Base-by-base conservation (phyloP, 1,140 invertebrate species). In the Papilio dardanus region DNA sequence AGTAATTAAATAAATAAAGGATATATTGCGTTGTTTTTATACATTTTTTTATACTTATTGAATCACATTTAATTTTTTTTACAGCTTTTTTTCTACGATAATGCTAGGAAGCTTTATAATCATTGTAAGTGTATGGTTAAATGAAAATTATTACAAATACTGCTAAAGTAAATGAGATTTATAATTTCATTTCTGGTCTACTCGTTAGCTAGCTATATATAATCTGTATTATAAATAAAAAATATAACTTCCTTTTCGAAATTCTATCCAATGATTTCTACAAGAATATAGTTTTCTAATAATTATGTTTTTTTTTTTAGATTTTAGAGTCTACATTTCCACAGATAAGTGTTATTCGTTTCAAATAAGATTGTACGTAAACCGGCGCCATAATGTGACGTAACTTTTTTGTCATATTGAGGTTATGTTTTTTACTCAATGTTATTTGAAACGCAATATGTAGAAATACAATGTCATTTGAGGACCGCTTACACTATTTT, bases 221-320 rank as follows among this genome's bases (percentile, higher is more conserved):
- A 62, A 14, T 62, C 24, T 62, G 54, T 62, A 62, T 58, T 58
- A n/a, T 58, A 58, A 58, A 58, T 54, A 58, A 50, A 50, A 50
- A 58, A 58, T 62, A 62, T 62, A 28, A 62, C 3, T 62, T 28
- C 21, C 4, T 62, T 62, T 62, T 62, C 30, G 8, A 16, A 62
- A 14, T 46, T 46, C 42, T n/a, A 46, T 62, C 21, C 24, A 62
- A 62, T 62, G 54, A 50, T 14, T 24, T 35, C 71, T 73, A 73
- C 71, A 73, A 73, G 71, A 58, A 73, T 73, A 73, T 73, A 35
- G 37, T 40, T 54, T 28, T 58, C 71, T 73, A 73, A 73, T 58
- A 24, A 73, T 73, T n/a, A n/a, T n/a, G n/a, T n/a, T n/a, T 37
- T 73, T 8, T 58, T 73, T 37, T 21, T 33, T 33, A 58, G 16